Percentiles rank a stretch among this genome's conserved stretches.
Conservation (phyloP, 2,113 vertebrate species). For the Hypomesus transpacificus region DNA sequence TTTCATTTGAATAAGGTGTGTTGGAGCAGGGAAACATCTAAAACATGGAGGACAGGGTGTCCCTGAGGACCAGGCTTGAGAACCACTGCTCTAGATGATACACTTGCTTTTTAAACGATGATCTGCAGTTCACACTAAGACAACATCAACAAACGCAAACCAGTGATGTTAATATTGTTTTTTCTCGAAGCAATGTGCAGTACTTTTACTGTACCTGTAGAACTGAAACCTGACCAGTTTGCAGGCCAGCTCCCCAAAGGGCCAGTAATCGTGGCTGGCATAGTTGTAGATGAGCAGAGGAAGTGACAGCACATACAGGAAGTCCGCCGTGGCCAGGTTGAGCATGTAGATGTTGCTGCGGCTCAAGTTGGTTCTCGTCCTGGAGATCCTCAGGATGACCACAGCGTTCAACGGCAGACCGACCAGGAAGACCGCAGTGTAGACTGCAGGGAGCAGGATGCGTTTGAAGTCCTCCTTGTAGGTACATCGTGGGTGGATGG, state of each 20-base stretch:
- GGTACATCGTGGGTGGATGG: slow-evolving; percentile 69
- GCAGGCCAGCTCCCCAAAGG: slow-evolving; percentile 89
- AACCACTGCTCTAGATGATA: too few relatives aligned
- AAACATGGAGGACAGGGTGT: too few relatives aligned
- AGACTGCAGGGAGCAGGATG: slow-evolving; percentile 83
- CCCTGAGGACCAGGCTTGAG: too few relatives aligned
- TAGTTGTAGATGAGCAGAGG: slow-evolving; percentile 97
- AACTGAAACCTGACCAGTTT: slow-evolving; percentile 92
- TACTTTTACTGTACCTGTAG: slow-evolving; percentile 65
- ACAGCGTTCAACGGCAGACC: slow-evolving; percentile 83
- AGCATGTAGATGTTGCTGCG: slow-evolving; percentile 87
- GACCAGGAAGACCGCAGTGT: slow-evolving; percentile 79
- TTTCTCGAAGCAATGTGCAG: too few relatives aligned
- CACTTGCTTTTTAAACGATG: too few relatives aligned
- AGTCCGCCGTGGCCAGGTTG: slow-evolving; percentile 87
- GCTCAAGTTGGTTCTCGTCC: slow-evolving; percentile 71
- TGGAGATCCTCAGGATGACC: slow-evolving; percentile 86
- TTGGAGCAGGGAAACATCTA: too few relatives aligned
- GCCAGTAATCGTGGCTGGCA: slow-evolving; percentile 89
- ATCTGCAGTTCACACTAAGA: too few relatives aligned
- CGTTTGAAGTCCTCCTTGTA: slow-evolving; percentile 91
- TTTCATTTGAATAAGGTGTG: too few relatives aligned
- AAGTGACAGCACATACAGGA: slow-evolving; percentile 91
- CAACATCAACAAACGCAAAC: too few relatives aligned
- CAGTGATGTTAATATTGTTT: too few relatives aligned